These are phyloP conservation scores for Drosophila emarginata DNA, from an alignment of 2,888 invertebrate genomes.

Conservation along the genomic window DNA sequence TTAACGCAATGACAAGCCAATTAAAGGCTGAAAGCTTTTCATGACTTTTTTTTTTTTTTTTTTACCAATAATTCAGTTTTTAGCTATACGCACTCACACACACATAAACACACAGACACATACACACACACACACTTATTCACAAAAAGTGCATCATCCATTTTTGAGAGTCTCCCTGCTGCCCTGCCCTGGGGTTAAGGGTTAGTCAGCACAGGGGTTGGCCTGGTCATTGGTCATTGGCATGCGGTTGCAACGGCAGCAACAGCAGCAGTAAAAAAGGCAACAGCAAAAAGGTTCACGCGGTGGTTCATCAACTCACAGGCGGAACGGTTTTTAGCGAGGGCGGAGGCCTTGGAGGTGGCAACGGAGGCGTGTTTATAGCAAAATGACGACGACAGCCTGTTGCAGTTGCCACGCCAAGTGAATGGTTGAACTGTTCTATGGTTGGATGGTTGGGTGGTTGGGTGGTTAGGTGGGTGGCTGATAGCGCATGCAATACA, in stretches of 20 bases:
- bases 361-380: constrained; percentile 9
- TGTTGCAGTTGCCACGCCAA: constrained; percentile 31
- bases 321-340: background rate
- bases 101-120: no score
- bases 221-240: constrained; percentile 11
- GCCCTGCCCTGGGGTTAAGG: constrained; percentile 34
- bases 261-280: background rate
- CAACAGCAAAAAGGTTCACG: constrained; percentile 22
- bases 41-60: constrained; percentile 55
- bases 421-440: no score
- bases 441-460: background rate
- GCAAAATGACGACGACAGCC: constrained; percentile 23
- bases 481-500: constrained; percentile 12
- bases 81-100: background rate
- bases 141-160: constrained; percentile 60
- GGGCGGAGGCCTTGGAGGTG: background rate
- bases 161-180: constrained; percentile 3
- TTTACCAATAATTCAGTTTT: constrained; percentile 43
- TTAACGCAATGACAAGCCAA: constrained; percentile 36
- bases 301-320: constrained; percentile 17
- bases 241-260: constrained; percentile 36
- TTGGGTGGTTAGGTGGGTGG: constrained; percentile 1
- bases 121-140: constrained; percentile 27
- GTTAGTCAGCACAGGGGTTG: constrained; percentile 37
- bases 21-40: constrained; percentile 41